Evolutionary conservation across 2,888 invertebrate genomes (phyloP).

Genomic region (Eupithecia dodoneata): DNA sequence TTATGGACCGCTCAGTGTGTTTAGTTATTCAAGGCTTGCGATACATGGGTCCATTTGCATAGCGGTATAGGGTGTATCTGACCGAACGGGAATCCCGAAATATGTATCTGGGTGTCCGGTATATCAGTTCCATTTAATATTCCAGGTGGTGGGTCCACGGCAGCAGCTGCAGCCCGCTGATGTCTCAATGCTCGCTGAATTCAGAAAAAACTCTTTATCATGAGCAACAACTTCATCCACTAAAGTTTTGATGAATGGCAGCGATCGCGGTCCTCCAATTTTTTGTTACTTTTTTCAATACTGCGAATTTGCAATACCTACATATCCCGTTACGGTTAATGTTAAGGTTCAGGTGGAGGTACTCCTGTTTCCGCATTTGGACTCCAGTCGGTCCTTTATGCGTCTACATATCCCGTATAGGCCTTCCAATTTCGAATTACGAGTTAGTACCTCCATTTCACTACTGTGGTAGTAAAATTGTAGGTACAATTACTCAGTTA

Average conservation of each 20-base stretch:
- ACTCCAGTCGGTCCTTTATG: too few species aligned
- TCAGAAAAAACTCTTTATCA: too few species aligned
- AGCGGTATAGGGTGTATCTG: not conserved
- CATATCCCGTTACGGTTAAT: too few species aligned
- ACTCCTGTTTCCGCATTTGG: too few species aligned
- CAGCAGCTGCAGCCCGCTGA: not conserved
- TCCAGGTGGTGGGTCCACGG: not conserved
- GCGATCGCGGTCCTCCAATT: not conserved
- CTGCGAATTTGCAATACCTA: not conserved
- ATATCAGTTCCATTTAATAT: not conserved
- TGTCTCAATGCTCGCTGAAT: too few species aligned
- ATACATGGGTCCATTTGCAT: constrained; percentile 24
- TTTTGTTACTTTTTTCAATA: not conserved
- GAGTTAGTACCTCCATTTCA: not conserved
- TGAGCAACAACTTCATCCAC: not conserved
- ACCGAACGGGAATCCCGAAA: not conserved
- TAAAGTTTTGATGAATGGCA: not conserved
- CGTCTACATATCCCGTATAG: not conserved
- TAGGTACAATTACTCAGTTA: not conserved
- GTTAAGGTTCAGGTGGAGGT: too few species aligned
- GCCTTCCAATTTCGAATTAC: not conserved
- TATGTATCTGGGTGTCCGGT: not conserved
- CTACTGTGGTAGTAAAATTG: not conserved
- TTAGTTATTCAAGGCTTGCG: constrained; percentile 24
- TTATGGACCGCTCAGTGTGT: constrained; percentile 24